A percentile compares a stretch with the other conserved stretches of the same genome.
Conservation (phyloP, 2,113 vertebrate species). For the Brachyhypopomus occidentalis region DNA sequence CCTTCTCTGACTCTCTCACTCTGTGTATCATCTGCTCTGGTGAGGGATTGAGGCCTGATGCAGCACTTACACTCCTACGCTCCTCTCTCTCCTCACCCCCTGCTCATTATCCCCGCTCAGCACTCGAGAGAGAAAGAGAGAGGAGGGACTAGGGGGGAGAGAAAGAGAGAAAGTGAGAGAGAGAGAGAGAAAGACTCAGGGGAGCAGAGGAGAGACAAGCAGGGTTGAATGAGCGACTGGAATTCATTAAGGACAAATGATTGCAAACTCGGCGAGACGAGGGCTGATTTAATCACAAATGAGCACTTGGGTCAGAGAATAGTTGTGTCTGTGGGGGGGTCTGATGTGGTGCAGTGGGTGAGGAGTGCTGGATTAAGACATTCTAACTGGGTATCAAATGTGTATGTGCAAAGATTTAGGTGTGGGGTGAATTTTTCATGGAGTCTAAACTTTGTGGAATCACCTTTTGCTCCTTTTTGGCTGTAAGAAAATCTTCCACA, state of each 20-base stretch:
- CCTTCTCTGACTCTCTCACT: not conserved
- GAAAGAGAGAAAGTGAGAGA: too few relatives aligned
- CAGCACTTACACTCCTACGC: not conserved
- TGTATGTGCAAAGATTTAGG: constrained; percentile 26
- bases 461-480: not conserved
- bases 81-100: constrained; percentile 44
- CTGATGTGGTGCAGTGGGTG: not conserved
- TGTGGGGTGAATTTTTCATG: not conserved
- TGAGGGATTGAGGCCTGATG: constrained; percentile 21
- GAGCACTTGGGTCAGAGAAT: constrained; percentile 72
- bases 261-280: constrained; percentile 75
- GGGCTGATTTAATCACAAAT: constrained; percentile 78
- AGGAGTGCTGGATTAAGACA: not conserved
- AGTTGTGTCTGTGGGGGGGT: constrained; percentile 54
- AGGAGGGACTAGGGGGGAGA: not conserved
- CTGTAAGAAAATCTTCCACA: not conserved
- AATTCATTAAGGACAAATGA: constrained; percentile 82
- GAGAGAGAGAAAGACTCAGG: not conserved
- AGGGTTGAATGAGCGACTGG: constrained; percentile 65
- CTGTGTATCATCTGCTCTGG: constrained; percentile 5
- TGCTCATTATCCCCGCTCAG: constrained; percentile 29
- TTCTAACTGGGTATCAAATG: not conserved
- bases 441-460: not conserved
- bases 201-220: constrained; percentile 64
- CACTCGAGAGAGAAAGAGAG: constrained; percentile 12